Evolutionary conservation across 2,797 vertebrate genomes (phyloP).

Genomic region (Otolemur crassicaudatus): DNA sequence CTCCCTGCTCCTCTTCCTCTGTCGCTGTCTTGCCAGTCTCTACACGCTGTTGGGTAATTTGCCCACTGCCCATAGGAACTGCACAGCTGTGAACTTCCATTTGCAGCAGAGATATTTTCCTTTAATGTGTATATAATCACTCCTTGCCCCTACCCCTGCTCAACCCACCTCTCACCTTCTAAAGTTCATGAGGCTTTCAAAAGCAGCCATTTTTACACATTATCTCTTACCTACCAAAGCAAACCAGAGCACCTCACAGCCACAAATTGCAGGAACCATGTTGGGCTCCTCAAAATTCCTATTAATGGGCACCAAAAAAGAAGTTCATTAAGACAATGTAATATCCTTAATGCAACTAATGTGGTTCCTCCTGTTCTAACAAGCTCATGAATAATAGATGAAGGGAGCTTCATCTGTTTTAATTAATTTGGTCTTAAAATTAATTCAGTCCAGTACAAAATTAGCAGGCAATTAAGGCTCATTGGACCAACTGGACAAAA

Average conservation of each 20-base stretch:
- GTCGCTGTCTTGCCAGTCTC: background rate
- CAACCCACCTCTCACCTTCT: background rate
- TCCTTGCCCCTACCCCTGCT: background rate
- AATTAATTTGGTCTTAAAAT: slow-evolving; percentile 89
- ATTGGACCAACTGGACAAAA: slow-evolving; percentile 81
- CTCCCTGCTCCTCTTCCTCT: background rate
- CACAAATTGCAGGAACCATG: slow-evolving; percentile 47
- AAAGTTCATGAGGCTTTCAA: background rate
- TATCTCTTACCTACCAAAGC: slow-evolving; percentile 39
- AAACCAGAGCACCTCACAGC: background rate
- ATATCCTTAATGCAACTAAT: slow-evolving; percentile 82
- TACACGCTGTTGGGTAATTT: background rate
- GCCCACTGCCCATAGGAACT: background rate
- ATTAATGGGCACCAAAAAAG: slow-evolving; percentile 65
- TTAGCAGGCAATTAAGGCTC: slow-evolving; percentile 86
- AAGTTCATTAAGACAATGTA: slow-evolving; percentile 82
- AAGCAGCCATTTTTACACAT: slow-evolving; percentile 59
- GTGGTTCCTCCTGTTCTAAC: slow-evolving; percentile 79
- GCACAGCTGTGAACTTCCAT: background rate
- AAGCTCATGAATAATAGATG: slow-evolving; percentile 89
- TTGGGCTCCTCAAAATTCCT: slow-evolving; percentile 65
- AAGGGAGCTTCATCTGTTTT: slow-evolving; percentile 86
- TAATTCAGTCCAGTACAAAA: slow-evolving; percentile 88
- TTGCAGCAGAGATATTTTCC: background rate
- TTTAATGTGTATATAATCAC: background rate